Base-by-base conservation (phyloP, 2,888 invertebrate species). In the Thyatira batis region DNA sequence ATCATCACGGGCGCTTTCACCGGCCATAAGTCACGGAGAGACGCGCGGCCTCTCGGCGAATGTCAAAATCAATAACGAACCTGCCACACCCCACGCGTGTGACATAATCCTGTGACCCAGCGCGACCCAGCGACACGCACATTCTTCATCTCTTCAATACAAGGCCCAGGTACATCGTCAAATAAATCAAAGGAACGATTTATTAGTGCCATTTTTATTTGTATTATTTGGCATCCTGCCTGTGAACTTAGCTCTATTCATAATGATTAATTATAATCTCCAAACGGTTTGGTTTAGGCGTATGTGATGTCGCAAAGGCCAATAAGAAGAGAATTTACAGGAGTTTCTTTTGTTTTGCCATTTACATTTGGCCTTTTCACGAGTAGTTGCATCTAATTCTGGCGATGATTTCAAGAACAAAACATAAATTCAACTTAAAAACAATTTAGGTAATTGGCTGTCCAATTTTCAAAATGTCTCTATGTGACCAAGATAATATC, bases 11-110 rank as follows among this genome's bases (percentile, higher is more conserved):
- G 57, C 73, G 70, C 85, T 85, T 85, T 85, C 85, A 78, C 84
- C 71, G 61, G 65, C 55, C 69, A 71, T 72, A 76, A 78, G 73
- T 80, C 79, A 82, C 80, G 70, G 68, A 68, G 73, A 71, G 61
- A 51, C 51, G 52, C 51, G 39, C 27, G 28, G 54, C 51, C 59
- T 73, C 68, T 71, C 60, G 60, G 58, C 64, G 73, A 78, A 79
- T 78, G 73, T 72, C 75, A 78, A 76, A 83, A 81, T 82, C 80
- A 82, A 82, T 80, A 81, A 60, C 54, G 59, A 67, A 59, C 58
- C 65, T 68, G 61, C 56, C 61, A 69, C 70, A 72, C 73, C 74
- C 76, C 72, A 73, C 62, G 53, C 52, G 54, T 50, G 63, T 81
- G 80, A 75, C 71, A 79, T 77, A 80, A 80, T 70, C 67, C 61